phyloP scores from a whole-genome alignment of 2,797 vertebrate species.

The Cephalopachus bancanus region DNA sequence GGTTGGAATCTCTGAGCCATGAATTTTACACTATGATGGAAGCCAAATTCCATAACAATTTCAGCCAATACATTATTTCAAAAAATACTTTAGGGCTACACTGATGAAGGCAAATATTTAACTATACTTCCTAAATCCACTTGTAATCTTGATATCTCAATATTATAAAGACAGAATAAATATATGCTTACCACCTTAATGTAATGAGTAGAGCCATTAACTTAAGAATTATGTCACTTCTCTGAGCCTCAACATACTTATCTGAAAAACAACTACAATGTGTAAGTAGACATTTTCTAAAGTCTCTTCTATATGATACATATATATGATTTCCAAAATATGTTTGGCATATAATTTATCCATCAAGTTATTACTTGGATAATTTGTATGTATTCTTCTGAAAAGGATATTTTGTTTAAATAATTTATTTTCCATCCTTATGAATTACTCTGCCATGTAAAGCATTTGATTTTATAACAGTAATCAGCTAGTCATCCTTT shows the following conservation, averaged over 20 bases:
- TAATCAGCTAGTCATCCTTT: neutral
- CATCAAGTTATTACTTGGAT: neutral
- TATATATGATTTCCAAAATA: neutral
- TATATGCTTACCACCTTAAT: neutral
- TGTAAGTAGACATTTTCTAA: neutral
- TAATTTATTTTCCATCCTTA: neutral
- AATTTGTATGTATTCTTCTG: conserved; percentile 35
- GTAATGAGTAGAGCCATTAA: neutral
- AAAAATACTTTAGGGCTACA: neutral
- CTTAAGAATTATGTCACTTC: neutral
- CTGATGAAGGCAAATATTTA: conserved; percentile 4
- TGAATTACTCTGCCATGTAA: neutral
- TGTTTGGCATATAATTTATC: neutral
- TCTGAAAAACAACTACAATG: neutral
- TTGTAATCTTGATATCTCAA: neutral
- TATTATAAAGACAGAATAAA: neutral
- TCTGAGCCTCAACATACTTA: neutral
- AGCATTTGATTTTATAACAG: neutral
- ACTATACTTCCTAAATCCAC: neutral
- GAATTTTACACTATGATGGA: neutral
- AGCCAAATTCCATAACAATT: neutral
- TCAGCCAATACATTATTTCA: neutral
- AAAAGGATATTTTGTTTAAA: conserved; percentile 8
- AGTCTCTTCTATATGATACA: neutral
- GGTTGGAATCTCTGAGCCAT: neutral